A percentile compares a stretch with the other conserved stretches of the same genome.
Evolutionary conservation across 2,888 invertebrate genomes (phyloP).

Genomic region (Brenthis hecate): DNA sequence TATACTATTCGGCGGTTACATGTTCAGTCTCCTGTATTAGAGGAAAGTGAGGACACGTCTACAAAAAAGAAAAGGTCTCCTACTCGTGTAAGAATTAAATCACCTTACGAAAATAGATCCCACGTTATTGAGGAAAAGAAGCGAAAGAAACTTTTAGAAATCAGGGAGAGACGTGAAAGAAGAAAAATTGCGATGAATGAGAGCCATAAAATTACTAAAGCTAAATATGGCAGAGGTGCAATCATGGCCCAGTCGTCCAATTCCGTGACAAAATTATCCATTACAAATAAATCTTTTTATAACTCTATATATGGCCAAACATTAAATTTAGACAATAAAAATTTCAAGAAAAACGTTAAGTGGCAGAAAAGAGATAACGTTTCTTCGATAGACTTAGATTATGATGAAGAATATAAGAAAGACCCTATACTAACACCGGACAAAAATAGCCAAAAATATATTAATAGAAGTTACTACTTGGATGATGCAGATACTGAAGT

Average conservation of each 20-base stretch:
- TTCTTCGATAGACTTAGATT: slow-evolving; percentile 41
- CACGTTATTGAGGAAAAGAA: slow-evolving; percentile 66
- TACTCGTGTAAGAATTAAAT: slow-evolving; percentile 62
- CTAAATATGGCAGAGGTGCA: slow-evolving; percentile 55
- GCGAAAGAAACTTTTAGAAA: slow-evolving; percentile 66
- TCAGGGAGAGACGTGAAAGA: slow-evolving; percentile 65
- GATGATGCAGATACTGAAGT: slow-evolving; percentile 67
- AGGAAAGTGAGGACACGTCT: slow-evolving; percentile 55
- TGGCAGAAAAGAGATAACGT: slow-evolving; percentile 46
- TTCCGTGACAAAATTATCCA: slow-evolving; percentile 73
- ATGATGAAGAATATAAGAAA: slow-evolving; percentile 42
- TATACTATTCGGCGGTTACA: slow-evolving; percentile 57
- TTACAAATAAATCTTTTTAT: slow-evolving; percentile 74
- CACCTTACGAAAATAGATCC: slow-evolving; percentile 72
- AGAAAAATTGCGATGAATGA: slow-evolving; percentile 65
- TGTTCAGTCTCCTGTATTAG: slow-evolving; percentile 52
- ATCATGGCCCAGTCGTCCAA: slow-evolving; percentile 62
- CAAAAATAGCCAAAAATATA: slow-evolving; percentile 51
- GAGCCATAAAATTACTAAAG: slow-evolving; percentile 60
- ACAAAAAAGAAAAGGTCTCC: slow-evolving; percentile 57
- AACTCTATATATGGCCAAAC: slow-evolving; percentile 71
- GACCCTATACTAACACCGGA: slow-evolving; percentile 44
- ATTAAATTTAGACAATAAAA: slow-evolving; percentile 44
- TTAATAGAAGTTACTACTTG: slow-evolving; percentile 62
- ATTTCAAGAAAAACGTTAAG: slow-evolving; percentile 43